Evolutionary conservation across 37 sponge, comb jelly and placozoan species (phyloP), one percentile per base, ranked within the genome.

Genomic region (Halichondria panicea): DNA sequence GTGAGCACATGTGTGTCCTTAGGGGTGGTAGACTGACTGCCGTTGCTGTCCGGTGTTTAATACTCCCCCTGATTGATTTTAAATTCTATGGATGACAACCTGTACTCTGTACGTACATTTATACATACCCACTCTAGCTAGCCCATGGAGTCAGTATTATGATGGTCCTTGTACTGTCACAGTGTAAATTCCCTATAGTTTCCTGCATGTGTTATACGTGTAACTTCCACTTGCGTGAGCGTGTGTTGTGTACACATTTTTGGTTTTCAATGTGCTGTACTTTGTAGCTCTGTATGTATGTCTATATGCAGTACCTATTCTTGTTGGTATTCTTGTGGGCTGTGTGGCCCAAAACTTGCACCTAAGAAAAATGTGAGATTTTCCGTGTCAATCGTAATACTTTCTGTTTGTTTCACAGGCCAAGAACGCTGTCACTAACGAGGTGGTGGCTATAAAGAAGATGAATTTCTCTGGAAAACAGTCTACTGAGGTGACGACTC

Each of bases 381-480:
- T 48, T 48, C 15, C n/a, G n/a, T n/a, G 52, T 48, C 52, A 15
- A 48, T 48, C 52, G 67, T 78, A 31, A 40, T 61, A 22, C 70
- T 53, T 34, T 53, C 63, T 7, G 55, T 68, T n/a, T n/a, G n/a
- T n/a, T n/a, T 22, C 33, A 64, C 55, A 76, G 97, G 99, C 99
- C 39, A 81, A 89, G 34, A 82, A 95, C 45, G 37, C 27, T 27
- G 40, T 84, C 41, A 90, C 87, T 34, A 89, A 76, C 54, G 96
- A 99, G 34, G 89, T 96, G 24, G 96, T 99, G 30, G 99, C 99
- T 41, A 83, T 99, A 50, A 99, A 99, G 79, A 99, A 99, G 77
- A 99, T 99, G 99, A 81, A 93, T n/a, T 96, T 91, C 75, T 60
- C 94, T 11, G 99, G 99, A n/a, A 99, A 99, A 63, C 88, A 89